phyloP scores from a whole-genome alignment of 2,113 vertebrate genomes.

The Eurypyga helias region DNA sequence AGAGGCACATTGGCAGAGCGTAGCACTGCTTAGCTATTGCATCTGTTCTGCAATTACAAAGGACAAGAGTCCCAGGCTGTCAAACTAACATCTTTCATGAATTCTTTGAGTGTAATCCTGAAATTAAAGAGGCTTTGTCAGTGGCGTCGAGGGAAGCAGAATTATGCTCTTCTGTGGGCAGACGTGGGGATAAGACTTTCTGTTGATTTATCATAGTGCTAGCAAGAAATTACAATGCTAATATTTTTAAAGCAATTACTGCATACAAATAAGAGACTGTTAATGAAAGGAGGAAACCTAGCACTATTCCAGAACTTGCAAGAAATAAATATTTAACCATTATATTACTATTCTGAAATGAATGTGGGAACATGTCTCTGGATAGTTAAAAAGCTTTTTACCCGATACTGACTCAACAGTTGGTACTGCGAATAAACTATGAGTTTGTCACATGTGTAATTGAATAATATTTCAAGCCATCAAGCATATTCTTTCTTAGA shows the following conservation, averaged over 20 bases:
- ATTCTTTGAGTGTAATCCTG: background rate
- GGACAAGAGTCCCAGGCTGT: background rate
- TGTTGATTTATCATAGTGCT: slow-evolving; percentile 19
- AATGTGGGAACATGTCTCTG: slow-evolving; percentile 45
- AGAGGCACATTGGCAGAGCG: background rate
- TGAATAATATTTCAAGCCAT: slow-evolving; percentile 50
- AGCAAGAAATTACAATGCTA: slow-evolving; percentile 36
- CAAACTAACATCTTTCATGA: background rate
- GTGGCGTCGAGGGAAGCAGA: background rate
- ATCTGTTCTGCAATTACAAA: background rate
- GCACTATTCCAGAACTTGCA: slow-evolving; percentile 46
- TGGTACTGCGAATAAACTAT: background rate
- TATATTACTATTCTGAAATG: slow-evolving; percentile 61
- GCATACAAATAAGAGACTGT: slow-evolving; percentile 55
- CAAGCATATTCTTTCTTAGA: slow-evolving; percentile 23
- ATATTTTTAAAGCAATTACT: slow-evolving; percentile 65
- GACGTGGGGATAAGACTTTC: background rate
- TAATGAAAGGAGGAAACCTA: slow-evolving; percentile 61
- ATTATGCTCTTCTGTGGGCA: background rate
- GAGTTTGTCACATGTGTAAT: background rate
- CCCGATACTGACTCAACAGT: slow-evolving; percentile 2
- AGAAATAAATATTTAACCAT: slow-evolving; percentile 74
- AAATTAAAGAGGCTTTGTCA: slow-evolving; percentile 20
- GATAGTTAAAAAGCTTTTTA: slow-evolving; percentile 37
- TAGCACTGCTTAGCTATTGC: background rate